These are phyloP conservation scores for Anadara kagoshimensis DNA, from an alignment of 1,140 invertebrate species.

Conservation along the genomic window DNA sequence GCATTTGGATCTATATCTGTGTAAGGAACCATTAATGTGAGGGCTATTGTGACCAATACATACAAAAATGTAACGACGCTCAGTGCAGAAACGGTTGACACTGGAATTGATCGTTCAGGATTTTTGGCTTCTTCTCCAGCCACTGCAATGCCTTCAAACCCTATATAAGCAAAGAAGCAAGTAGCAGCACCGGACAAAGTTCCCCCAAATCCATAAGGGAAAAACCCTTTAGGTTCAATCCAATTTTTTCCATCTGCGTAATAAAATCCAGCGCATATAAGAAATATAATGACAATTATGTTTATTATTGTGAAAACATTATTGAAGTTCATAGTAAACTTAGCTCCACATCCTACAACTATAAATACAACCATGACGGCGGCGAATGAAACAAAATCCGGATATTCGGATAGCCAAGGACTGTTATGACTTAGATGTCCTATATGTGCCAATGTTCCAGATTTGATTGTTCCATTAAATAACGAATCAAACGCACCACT, in stretches of 20 bases:
- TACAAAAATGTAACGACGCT: constrained; percentile 92
- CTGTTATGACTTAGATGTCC: constrained; percentile 81
- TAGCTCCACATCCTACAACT: constrained; percentile 84
- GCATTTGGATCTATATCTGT: constrained; percentile 88
- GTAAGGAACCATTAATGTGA: constrained; percentile 85
- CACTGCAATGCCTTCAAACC: constrained; percentile 97
- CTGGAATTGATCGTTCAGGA: constrained; percentile 93
- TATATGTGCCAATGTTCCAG: constrained; percentile 83
- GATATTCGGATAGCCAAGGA: constrained; percentile 79
- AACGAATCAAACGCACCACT: constrained; percentile 93
- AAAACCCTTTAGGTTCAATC: constrained; percentile 81
- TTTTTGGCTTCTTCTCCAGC: constrained; percentile 96
- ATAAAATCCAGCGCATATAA: constrained; percentile 73
- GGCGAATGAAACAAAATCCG: constrained; percentile 73
- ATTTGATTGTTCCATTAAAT: constrained; percentile 85
- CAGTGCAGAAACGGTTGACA: constrained; percentile 91
- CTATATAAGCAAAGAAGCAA: constrained; percentile 98
- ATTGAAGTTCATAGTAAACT: constrained; percentile 77
- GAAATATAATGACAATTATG: constrained; percentile 65
- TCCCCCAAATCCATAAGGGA: constrained; percentile 82
- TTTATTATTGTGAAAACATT: constrained; percentile 72
- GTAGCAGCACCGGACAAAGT: constrained; percentile 81
- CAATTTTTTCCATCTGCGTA: constrained; percentile 87
- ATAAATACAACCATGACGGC: constrained; percentile 63
- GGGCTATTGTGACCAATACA: constrained; percentile 89